Evolutionary conservation across 2,797 vertebrate species (phyloP), one percentile per base, ranked within the genome.

Genomic region (Aeoliscus strigatus): DNA sequence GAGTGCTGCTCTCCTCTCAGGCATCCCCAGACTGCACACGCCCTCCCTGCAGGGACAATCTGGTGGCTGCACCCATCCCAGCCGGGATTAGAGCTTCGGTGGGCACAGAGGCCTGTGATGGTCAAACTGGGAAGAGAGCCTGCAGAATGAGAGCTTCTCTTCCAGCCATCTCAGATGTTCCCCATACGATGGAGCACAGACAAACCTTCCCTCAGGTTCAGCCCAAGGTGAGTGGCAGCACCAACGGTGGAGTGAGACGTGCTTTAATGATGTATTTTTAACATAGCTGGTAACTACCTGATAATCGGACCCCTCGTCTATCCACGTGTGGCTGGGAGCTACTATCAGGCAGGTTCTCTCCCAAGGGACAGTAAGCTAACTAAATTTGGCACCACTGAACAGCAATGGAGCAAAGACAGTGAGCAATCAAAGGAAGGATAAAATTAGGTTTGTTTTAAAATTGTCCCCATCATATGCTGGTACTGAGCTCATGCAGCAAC

Each of bases 41-140:
- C 64, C 60, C 86, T 73, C 51, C 86, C 78, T 72, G 90, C 85
- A 40, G 86, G 90, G 66, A 86, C 10, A 66, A 16, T 28, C 56
- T 81, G 41, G 72, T 89, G 52, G 80, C 86, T 31, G 90, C 87
- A 15, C 83, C 79, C 18, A 75, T 78, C 39, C 75, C 57, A 36
- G 70, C 74, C 1, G 86, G 64, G 36, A 32, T 13, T 2, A 73
- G 30, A 46, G 49, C 30, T 21, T 63, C 44, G 43, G 39, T 16
- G 8, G 62, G 53, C 24, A 40, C 18, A 6, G 66, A 32, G 52
- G 48, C 59, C 41, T 83, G 80, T 40, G 72, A 79, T 48, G 77
- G 77, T 63, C 83, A 70, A 35, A 34, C 50, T 10, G 79, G 70
- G 55, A 57, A 53, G 45, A 24, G 42, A 9, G 52, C 59, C 30